A percentile compares a stretch with the other conserved stretches of the same genome.
These are phyloP conservation scores for Beaufortia kweichowensis DNA, from an alignment of 2,113 vertebrate genomes.

Conservation along the genomic window DNA sequence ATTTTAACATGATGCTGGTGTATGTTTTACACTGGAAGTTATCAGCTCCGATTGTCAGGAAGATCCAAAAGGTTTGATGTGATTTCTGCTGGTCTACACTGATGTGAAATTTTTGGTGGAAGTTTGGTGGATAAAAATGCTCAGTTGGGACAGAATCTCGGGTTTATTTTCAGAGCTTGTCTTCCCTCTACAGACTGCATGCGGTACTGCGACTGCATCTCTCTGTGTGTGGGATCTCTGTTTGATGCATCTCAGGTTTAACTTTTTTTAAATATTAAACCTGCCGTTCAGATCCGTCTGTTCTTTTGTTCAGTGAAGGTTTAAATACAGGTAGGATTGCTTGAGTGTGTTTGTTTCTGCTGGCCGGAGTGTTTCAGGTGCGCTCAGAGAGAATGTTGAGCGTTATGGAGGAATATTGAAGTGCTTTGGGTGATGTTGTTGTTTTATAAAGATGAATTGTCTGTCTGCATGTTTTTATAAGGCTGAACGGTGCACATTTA, in stretches of 20 bases:
- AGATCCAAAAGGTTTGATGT: background rate
- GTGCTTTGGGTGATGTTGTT: conserved; percentile 20
- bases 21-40: too few species aligned
- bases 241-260: background rate
- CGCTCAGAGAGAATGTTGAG: background rate
- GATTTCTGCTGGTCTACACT: conserved; percentile 47
- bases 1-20: background rate
- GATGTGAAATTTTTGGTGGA: conserved; percentile 74
- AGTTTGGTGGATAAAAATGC: conserved; percentile 74
- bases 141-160: conserved; percentile 64
- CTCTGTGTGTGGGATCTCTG: too few species aligned
- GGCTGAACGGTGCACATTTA: conserved; percentile 44
- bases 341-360: background rate
- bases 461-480: conserved; percentile 49
- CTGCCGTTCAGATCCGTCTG: background rate
- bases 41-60: too few species aligned
- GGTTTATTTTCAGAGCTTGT: conserved; percentile 65
- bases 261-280: background rate
- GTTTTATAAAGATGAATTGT: conserved; percentile 44
- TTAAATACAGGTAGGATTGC: too few species aligned
- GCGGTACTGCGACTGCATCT: conserved; percentile 45
- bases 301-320: too few species aligned
- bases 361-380: background rate
- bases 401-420: background rate
- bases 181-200: conserved; percentile 71